Conservation (phyloP, 2,113 vertebrate species). For the Emydura subglobosa region DNA sequence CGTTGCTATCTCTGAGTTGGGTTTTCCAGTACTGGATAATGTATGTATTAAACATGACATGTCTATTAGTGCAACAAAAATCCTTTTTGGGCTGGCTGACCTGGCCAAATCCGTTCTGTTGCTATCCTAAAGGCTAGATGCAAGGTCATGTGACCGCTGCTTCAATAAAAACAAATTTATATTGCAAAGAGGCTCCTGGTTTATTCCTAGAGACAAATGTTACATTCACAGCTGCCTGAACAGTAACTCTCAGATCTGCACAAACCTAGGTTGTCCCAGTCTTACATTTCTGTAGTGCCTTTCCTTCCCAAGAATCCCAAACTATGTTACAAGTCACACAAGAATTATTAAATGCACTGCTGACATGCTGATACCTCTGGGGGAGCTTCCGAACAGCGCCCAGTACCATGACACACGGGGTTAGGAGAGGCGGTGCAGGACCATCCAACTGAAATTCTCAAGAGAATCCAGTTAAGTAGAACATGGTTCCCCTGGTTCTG, state of each 20-base stretch:
- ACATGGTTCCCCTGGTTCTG: fast-evolving
- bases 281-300: background rate
- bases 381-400: background rate
- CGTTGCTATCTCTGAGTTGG: constrained; percentile 78
- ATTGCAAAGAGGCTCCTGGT: constrained; percentile 76
- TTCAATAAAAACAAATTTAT: constrained; percentile 87
- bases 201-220: constrained; percentile 20
- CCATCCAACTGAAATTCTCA: background rate
- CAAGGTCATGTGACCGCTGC: constrained; percentile 85
- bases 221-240: fast-evolving
- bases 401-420: background rate
- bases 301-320: background rate
- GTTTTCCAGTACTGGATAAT: constrained; percentile 80
- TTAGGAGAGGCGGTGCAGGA: background rate
- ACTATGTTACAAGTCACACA: background rate
- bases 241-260: background rate
- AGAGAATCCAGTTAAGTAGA: background rate
- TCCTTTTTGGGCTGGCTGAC: constrained; percentile 76
- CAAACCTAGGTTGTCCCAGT: fast-evolving
- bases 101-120: constrained; percentile 74
- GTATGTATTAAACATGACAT: constrained; percentile 83
- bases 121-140: constrained; percentile 82
- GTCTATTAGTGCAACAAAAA: constrained; percentile 80
- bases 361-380: background rate
- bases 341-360: background rate